phyloP scores from a whole-genome alignment of 2,113 vertebrate genomes.

The Thymallus thymallus region DNA sequence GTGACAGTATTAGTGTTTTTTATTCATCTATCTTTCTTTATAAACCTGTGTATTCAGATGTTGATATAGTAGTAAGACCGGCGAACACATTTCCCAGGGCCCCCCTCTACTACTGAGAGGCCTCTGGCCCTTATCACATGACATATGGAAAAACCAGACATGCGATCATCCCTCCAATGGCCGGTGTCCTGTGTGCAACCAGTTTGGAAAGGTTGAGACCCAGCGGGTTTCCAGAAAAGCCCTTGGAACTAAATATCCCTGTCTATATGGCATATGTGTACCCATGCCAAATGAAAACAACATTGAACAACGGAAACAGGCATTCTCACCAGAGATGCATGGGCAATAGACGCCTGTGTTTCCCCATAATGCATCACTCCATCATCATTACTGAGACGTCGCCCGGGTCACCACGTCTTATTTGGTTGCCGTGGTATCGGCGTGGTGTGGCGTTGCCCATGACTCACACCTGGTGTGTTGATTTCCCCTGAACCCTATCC shows the following conservation, averaged over 20 bases:
- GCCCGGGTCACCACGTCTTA: too few species aligned
- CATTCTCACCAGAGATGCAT: slow-evolving; percentile 22
- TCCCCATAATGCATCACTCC: slow-evolving; percentile 28
- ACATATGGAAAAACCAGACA: too few species aligned
- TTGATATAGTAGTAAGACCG: too few species aligned
- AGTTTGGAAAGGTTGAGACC: slow-evolving; percentile 44
- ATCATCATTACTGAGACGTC: slow-evolving; percentile 36
- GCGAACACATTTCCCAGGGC: too few species aligned
- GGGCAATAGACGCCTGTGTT: slow-evolving; percentile 16
- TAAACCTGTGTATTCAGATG: background rate
- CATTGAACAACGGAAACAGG: slow-evolving; percentile 49
- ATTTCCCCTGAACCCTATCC: slow-evolving; percentile 19
- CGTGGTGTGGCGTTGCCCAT: background rate
- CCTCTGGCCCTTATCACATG: too few species aligned
- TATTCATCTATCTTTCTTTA: too few species aligned
- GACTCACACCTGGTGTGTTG: background rate
- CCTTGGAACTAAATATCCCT: slow-evolving; percentile 39
- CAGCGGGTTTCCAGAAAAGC: slow-evolving; percentile 4
- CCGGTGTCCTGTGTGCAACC: background rate
- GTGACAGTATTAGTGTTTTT: too few species aligned
- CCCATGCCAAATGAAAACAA: slow-evolving; percentile 50
- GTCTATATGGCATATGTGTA: slow-evolving; percentile 47
- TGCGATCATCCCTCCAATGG: too few species aligned
- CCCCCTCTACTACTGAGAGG: too few species aligned
- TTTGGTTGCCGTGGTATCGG: background rate